Percentiles rank a stretch among this genome's conserved stretches.
Conservation (phyloP, 30 jellyfish, hydroid and myxozoan species). For the Mastigias papua region DNA sequence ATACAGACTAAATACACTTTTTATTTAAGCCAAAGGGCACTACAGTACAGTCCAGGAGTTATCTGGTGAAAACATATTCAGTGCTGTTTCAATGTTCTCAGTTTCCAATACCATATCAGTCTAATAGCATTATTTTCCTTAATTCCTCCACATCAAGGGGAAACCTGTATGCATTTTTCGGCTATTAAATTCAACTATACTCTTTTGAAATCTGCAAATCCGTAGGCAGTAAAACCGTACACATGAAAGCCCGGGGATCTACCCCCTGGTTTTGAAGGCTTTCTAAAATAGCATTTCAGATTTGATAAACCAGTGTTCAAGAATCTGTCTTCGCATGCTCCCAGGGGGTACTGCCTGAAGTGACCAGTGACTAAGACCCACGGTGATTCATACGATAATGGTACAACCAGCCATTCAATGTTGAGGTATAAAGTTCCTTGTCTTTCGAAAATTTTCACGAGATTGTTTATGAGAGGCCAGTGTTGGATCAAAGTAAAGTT, state of each 20-base stretch:
- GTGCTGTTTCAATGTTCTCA: too few relatives aligned
- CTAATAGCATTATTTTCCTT: neutral
- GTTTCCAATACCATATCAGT: too few relatives aligned
- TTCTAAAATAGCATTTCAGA: slow-evolving; percentile 35
- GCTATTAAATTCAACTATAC: neutral
- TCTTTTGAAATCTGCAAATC: slow-evolving; percentile 62
- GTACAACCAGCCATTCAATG: slow-evolving; percentile 75
- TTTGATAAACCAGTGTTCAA: slow-evolving; percentile 52
- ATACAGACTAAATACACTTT: too few relatives aligned
- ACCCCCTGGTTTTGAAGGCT: slow-evolving; percentile 60
- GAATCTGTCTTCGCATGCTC: slow-evolving; percentile 58
- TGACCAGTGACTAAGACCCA: slow-evolving; percentile 71
- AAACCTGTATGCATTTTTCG: neutral
- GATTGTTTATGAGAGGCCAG: slow-evolving; percentile 82
- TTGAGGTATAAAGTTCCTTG: slow-evolving; percentile 31
- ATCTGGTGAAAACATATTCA: too few relatives aligned
- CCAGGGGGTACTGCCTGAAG: slow-evolving; percentile 49
- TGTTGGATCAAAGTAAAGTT: slow-evolving; percentile 46
- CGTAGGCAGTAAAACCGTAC: slow-evolving; percentile 64
- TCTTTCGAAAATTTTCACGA: slow-evolving; percentile 9
- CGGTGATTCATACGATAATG: slow-evolving; percentile 61
- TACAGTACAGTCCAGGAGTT: too few relatives aligned
- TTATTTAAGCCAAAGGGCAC: too few relatives aligned
- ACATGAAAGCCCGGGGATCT: slow-evolving; percentile 66
- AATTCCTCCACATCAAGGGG: neutral